Conservation (phyloP, 2,888 invertebrate genomes). For the Yponomeuta malinellus region DNA sequence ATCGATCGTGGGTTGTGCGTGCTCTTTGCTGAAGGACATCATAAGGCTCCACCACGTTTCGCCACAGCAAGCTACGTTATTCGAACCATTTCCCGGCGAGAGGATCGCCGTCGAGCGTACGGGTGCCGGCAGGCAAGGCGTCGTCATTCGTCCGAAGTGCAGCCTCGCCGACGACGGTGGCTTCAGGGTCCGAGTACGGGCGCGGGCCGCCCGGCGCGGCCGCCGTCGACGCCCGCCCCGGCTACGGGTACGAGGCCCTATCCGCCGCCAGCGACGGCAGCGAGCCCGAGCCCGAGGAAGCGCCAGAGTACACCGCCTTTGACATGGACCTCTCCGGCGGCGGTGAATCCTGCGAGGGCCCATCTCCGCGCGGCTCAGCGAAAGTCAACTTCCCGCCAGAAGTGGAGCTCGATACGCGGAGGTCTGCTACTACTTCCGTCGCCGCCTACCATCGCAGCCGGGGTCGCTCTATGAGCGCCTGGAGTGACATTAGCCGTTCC, state of each 20-base stretch:
- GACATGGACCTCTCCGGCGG: constrained; percentile 67
- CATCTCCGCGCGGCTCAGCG: constrained; percentile 69
- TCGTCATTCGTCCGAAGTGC: constrained; percentile 68
- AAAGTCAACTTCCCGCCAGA: constrained; percentile 81
- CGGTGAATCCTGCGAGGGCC: constrained; percentile 58
- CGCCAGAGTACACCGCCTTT: constrained; percentile 59
- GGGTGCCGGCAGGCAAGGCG: constrained; percentile 57
- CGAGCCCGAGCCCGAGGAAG: constrained; percentile 57
- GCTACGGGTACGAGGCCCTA: constrained; percentile 69
- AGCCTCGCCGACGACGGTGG: constrained; percentile 53
- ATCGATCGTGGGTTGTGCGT: constrained; percentile 5
- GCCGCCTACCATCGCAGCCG: constrained; percentile 71
- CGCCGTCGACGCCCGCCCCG: constrained; percentile 62
- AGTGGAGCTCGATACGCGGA: constrained; percentile 66
- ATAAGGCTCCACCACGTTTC: constrained; percentile 66
- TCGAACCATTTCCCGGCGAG: constrained; percentile 58
- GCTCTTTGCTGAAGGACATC: constrained; percentile 24
- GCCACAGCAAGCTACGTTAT: constrained; percentile 68
- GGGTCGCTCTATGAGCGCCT: constrained; percentile 89
- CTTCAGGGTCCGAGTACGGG: constrained; percentile 50
- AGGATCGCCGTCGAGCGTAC: constrained; percentile 52
- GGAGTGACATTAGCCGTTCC: constrained; percentile 90
- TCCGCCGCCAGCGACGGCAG: constrained; percentile 69
- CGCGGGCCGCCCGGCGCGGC: constrained; percentile 43
- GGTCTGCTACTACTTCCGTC: constrained; percentile 56